Base-by-base conservation (phyloP, 1,140 invertebrate species). In the Acarapis woodi region DNA sequence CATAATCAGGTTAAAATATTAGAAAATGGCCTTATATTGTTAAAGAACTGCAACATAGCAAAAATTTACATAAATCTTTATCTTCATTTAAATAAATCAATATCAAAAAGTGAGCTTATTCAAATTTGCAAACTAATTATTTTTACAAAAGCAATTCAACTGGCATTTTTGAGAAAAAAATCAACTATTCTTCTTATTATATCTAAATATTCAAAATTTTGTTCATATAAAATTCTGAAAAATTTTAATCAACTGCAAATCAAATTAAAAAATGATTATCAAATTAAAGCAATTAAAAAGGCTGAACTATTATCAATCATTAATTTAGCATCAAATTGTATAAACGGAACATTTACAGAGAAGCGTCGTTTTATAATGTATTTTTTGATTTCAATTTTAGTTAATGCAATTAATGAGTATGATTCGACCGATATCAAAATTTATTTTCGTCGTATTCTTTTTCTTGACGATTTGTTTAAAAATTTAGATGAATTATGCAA, bases 281-380 rank as follows among this genome's bases (percentile, higher is more conserved):
- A 63, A 48, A 58, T 56, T n/a, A 68, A 66, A 46, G 66, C 61
- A 48, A 60, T 68, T 46, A 56, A 62, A 45, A 57, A 62, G 45
- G 48, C 69, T 10, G 68, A 71, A 55, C 58, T 73, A 32, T 52
- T 77, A 14, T 73, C 72, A 12, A 66, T 70, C 28, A 55, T 77
- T 41, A 64, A 68, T 30, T 56, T 76, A 18, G 67, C 67, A 32
- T 74, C 77, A 55, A 62, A 65, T 50, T 60, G 65, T 34, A 50
- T 78, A 21, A 64, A 66, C 55, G 73, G 72, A 25, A 42, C 42
- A 10, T 34, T 44, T 4, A 38, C 40, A 3, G 14, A 14, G 1
- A 18, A 37, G 22, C 24, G 42, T 23, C 32, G 20, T 18, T 34
- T 32, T 28, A 28, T 44, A 8, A 23, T 25, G 15, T 37, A 39